These are phyloP conservation scores for Zaprionus nigranus DNA, from an alignment of 1,140 invertebrate species.

Conservation along the genomic window DNA sequence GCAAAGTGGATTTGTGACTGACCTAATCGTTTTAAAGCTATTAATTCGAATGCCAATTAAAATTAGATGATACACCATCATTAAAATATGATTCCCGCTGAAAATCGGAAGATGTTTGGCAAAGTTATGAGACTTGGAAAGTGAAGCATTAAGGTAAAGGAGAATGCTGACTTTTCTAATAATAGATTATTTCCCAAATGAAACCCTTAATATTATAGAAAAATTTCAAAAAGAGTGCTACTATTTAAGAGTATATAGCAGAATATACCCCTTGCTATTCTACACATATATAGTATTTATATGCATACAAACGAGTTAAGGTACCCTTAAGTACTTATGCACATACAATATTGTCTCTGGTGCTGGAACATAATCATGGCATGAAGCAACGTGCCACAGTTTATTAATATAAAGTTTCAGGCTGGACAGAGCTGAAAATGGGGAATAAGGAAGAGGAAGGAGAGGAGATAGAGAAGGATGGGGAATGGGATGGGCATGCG, in stretches of 20 bases:
- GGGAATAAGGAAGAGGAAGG: background rate
- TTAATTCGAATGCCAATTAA: background rate
- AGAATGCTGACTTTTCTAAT: too few relatives aligned
- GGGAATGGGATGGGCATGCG: background rate
- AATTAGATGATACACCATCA: background rate
- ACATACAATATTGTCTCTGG: constrained; percentile 24
- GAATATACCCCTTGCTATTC: background rate
- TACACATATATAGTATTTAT: background rate
- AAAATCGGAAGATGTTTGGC: background rate
- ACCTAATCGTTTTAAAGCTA: too few relatives aligned
- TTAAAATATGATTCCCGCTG: background rate
- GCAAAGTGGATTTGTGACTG: too few relatives aligned
- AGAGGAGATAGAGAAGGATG: background rate
- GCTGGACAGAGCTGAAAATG: constrained; percentile 9
- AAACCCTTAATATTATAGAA: too few relatives aligned
- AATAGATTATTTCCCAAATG: too few relatives aligned
- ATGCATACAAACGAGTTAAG: background rate
- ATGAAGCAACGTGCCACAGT: constrained; percentile 57
- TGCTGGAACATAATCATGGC: constrained; percentile 47
- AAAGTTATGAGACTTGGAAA: background rate
- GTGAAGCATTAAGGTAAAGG: fast-evolving
- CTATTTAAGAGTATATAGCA: too few relatives aligned
- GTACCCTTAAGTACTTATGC: constrained; percentile 7
- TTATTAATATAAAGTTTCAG: constrained; percentile 72
- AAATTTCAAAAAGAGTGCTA: too few relatives aligned